Conservation (phyloP, 1,140 invertebrate species). For the Lordiphosa mommai region DNA sequence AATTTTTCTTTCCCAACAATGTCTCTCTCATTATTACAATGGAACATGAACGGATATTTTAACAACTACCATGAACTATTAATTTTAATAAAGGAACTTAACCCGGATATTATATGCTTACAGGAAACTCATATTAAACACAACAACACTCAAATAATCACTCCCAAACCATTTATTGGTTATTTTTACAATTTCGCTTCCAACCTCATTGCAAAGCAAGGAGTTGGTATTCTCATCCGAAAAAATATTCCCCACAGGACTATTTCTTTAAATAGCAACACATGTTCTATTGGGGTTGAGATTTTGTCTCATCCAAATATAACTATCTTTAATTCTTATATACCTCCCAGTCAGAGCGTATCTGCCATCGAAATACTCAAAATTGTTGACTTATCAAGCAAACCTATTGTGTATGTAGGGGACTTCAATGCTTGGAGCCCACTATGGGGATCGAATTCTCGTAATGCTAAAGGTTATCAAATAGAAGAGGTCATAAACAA, state of each 20-base stretch:
- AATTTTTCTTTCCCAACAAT: not conserved
- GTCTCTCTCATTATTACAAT: not conserved
- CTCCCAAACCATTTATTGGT: slow-evolving; percentile 1
- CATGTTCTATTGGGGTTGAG: not conserved
- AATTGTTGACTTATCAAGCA: no score
- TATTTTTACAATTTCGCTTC: not conserved
- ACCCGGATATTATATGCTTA: not conserved
- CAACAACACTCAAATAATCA: not conserved
- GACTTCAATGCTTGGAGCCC: no score
- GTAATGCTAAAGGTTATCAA: no score
- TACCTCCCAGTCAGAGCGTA: slow-evolving; percentile 1
- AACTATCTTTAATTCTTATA: not conserved
- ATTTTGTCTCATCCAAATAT: not conserved
- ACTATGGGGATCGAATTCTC: no score
- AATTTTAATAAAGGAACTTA: slow-evolving; percentile 3
- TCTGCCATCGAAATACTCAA: not conserved
- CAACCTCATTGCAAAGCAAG: not conserved
- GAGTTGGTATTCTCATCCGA: not conserved
- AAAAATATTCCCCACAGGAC: not conserved
- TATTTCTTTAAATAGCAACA: not conserved
- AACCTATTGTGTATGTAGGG: no score
- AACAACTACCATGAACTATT: not conserved
- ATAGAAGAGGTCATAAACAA: not conserved
- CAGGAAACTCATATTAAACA: not conserved
- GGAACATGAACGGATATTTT: not conserved